Base-by-base conservation (phyloP, 2,113 vertebrate genomes). In the Callopanchax toddi region DNA sequence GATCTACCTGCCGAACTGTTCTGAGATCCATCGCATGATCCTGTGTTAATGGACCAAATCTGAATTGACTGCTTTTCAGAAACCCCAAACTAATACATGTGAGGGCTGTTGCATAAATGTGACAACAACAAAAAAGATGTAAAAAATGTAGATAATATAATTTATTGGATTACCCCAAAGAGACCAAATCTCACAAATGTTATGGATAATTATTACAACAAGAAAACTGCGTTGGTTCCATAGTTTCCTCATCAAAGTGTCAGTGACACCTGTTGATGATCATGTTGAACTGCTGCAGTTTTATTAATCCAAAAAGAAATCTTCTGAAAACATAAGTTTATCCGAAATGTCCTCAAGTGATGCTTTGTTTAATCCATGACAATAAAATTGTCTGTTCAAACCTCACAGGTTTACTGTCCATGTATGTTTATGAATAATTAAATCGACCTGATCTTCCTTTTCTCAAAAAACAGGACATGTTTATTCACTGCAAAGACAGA, bases 401-500 rank as follows among this genome's bases (percentile, higher is more conserved):
- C n/a, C 37, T 26, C 32, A 22, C 22, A 55, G 53, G 58, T 74
- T 74, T 61, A 22, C 29, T 63, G 75, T 80, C 70, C 74, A 49
- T 64, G 3, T 49, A 6, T 13, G 43, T 59, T 25, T 10, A 32
- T 55, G 40, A 22, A 10, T 29, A 25, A 12, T 89, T 91, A 99
- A 37, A 99, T 76, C 11, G 96, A 98, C 76, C 89, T 93, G 76
- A 99, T 94, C 90, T 99, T 99, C 92, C 67, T 98, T 87, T 95
- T 95, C 89, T 99, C 97, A 45, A 91, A 85, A 84, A 98, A 99
- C 37, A 99, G 92, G 67, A 99, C 97, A 55, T 93, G 95, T 72
- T 94, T 86, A 75, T 95, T 96, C 72, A 98, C 97, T 99, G 89
- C 56, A 70, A 82, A 71, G 78, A 87, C 29, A 86, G 40, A 67